Conservation (phyloP, 53 echinoderm and acorn worm species). For the Luidia sarsii region DNA sequence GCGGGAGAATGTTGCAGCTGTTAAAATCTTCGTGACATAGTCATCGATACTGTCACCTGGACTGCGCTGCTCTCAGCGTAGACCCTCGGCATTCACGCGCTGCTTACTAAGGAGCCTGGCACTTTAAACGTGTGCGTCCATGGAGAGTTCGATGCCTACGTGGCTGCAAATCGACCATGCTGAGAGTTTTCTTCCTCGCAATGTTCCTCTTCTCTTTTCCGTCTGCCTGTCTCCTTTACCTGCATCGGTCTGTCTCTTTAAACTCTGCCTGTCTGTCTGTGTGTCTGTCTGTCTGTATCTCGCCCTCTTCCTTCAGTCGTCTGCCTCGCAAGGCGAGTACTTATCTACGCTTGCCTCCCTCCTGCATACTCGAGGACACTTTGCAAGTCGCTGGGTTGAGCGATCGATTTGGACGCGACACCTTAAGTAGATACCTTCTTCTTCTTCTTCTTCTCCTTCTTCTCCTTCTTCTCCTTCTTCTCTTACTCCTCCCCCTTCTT, state of each 20-base stretch:
- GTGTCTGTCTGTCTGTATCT: too few relatives aligned
- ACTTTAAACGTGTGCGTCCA: not conserved
- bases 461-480: not conserved
- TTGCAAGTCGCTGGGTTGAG: not conserved
- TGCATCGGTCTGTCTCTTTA: too few relatives aligned
- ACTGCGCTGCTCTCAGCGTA: not conserved
- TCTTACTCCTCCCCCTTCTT: too few relatives aligned
- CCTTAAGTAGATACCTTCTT: not conserved
- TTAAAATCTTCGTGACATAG: too few relatives aligned
- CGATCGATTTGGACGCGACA: constrained; percentile 19
- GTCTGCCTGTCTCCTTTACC: too few relatives aligned
- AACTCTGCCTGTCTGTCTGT: too few relatives aligned
- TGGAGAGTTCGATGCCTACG: not conserved
- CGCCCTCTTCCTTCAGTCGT: too few relatives aligned
- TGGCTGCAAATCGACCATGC: constrained; percentile 20
- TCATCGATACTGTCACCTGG: too few relatives aligned
- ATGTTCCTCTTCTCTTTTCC: not conserved
- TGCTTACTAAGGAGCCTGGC: not conserved
- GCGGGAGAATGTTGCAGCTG: too few relatives aligned
- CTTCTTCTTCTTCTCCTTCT: not conserved
- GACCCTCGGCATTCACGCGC: not conserved
- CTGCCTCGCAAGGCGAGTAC: not conserved
- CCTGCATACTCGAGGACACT: constrained; percentile 10
- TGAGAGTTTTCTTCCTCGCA: not conserved
- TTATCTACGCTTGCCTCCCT: not conserved